These are phyloP conservation scores for Oxystoma pomonae DNA, from an alignment of 2,888 invertebrate genomes.

Conservation along the genomic window DNA sequence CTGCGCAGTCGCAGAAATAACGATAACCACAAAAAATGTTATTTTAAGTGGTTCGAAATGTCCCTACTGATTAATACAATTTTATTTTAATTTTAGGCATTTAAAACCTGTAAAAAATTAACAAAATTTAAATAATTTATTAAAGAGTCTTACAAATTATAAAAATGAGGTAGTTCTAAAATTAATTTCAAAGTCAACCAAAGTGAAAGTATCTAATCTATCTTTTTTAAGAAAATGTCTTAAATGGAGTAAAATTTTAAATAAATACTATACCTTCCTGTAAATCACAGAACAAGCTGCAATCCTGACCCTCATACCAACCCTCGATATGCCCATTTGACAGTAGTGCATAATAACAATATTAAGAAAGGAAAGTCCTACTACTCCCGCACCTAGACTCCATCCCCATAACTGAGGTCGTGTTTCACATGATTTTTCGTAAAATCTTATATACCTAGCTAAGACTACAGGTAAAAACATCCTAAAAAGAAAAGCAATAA, in stretches of 20 bases:
- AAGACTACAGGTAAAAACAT: constrained; percentile 58
- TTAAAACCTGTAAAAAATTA: too few species aligned
- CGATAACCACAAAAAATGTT: too few species aligned
- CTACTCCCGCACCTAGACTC: constrained; percentile 60
- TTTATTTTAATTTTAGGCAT: too few species aligned
- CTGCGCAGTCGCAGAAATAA: too few species aligned
- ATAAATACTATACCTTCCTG: constrained; percentile 63
- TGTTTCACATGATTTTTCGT: constrained; percentile 46
- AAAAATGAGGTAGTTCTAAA: too few species aligned
- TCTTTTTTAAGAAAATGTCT: too few species aligned
- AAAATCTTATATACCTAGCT: constrained; percentile 60
- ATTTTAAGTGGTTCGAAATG: too few species aligned
- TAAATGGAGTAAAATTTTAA: background rate
- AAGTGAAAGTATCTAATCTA: too few species aligned
- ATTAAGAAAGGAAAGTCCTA: constrained; percentile 55
- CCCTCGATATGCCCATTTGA: constrained; percentile 53
- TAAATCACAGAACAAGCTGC: constrained; percentile 78
- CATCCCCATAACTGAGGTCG: constrained; percentile 58
- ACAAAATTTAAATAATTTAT: too few species aligned
- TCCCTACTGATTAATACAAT: too few species aligned
- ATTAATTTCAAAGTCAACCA: too few species aligned
- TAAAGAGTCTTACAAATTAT: too few species aligned
- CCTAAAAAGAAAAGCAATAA: constrained; percentile 45
- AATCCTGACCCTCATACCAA: constrained; percentile 75
- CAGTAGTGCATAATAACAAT: constrained; percentile 64